phyloP scores from a whole-genome alignment of 1,140 invertebrate genomes.

The Lordiphosa stackelbergi region DNA sequence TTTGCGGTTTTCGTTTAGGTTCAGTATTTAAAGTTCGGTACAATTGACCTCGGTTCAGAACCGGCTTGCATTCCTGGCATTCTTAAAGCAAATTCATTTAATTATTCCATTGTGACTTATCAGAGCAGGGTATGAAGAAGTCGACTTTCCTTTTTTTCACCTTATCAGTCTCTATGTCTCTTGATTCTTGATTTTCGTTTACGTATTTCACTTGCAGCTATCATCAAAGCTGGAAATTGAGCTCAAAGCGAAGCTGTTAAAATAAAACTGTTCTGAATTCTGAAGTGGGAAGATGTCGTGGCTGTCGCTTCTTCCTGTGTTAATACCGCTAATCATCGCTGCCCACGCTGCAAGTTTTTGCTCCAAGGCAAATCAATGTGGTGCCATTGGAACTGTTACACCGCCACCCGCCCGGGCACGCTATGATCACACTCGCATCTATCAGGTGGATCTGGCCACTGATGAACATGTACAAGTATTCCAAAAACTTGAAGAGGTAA shows the following conservation, averaged over 20 bases:
- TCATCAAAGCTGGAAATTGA: no score
- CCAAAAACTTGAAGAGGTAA: slow-evolving; percentile 60
- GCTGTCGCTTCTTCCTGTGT: slow-evolving; percentile 5
- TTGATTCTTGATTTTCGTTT: slow-evolving; percentile 17
- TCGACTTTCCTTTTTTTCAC: not conserved
- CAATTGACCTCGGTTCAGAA: no score
- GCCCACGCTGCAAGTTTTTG: slow-evolving; percentile 43
- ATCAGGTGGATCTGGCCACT: slow-evolving; percentile 71
- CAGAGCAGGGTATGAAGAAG: slow-evolving; percentile 1
- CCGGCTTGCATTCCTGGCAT: no score
- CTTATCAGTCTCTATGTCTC: slow-evolving; percentile 33
- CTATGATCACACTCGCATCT: slow-evolving; percentile 78
- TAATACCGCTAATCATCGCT: slow-evolving; percentile 10
- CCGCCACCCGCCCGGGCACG: slow-evolving; percentile 33
- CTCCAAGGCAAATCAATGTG: slow-evolving; percentile 49
- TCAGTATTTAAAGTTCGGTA: no score
- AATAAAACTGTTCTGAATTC: slow-evolving; percentile 14
- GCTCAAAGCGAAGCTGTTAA: not conserved
- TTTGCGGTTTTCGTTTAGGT: no score
- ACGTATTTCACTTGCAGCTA: slow-evolving; percentile 70
- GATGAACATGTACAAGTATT: slow-evolving; percentile 74
- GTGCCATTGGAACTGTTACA: no score
- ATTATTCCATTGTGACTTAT: no score
- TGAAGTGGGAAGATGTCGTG: slow-evolving; percentile 28
- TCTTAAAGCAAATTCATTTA: no score